Conservation (phyloP, 2,888 invertebrate genomes). For the Drosophila acutilabella region DNA sequence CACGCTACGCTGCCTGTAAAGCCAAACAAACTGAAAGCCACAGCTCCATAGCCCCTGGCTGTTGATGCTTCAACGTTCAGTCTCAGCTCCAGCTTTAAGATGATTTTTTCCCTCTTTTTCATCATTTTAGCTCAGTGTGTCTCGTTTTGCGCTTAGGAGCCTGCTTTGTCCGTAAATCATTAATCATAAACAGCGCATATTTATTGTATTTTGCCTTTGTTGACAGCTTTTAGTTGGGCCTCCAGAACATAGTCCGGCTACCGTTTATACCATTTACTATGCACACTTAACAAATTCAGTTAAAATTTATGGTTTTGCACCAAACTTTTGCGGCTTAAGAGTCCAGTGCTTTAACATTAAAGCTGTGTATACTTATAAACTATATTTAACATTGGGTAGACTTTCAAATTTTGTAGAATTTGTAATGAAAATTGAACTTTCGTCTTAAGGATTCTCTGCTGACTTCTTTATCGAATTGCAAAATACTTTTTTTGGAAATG, state of each 20-base stretch:
- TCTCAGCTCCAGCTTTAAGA: slow-evolving; percentile 45
- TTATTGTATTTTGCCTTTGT: slow-evolving; percentile 70
- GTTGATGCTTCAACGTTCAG: slow-evolving; percentile 40
- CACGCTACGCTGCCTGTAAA: slow-evolving; percentile 75
- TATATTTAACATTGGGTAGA: background rate
- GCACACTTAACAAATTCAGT: slow-evolving; percentile 33
- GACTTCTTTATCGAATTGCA: background rate
- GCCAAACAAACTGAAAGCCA: slow-evolving; percentile 68
- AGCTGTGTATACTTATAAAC: slow-evolving; percentile 8
- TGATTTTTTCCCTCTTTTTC: slow-evolving; percentile 28
- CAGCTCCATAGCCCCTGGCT: slow-evolving; percentile 43
- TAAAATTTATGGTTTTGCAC: slow-evolving; percentile 40
- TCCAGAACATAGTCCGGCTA: slow-evolving; percentile 31
- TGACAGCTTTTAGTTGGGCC: slow-evolving; percentile 70
- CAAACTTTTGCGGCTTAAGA: slow-evolving; percentile 17
- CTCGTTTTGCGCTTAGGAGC: slow-evolving; percentile 12
- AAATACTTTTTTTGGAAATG: background rate
- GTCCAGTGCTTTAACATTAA: slow-evolving; percentile 19
- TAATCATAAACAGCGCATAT: slow-evolving; percentile 78
- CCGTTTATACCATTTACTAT: slow-evolving; percentile 45
- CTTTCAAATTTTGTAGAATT: background rate
- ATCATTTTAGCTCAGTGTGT: background rate
- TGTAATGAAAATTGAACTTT: background rate
- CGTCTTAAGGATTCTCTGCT: background rate
- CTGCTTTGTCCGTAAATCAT: slow-evolving; percentile 71